Percentiles rank a stretch among this genome's conserved stretches.
Conservation (phyloP, 2,888 invertebrate species). For the Cheiracanthium punctorium region DNA sequence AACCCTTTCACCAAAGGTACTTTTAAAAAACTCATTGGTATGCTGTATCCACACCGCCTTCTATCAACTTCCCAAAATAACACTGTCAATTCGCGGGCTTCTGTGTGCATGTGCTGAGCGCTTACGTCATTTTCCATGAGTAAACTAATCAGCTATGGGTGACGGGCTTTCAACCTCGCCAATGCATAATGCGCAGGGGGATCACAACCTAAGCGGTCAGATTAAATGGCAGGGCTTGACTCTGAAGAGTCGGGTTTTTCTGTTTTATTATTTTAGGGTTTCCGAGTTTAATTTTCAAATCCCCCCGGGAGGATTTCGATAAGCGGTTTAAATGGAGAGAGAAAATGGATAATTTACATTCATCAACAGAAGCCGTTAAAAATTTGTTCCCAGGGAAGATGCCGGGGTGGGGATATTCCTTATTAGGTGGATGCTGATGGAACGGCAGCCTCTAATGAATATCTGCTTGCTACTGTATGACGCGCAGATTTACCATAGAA, state of each 20-base stretch:
- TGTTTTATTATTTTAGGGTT: not conserved
- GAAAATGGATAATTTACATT: not conserved
- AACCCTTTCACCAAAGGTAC: too few species aligned
- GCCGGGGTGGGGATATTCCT: too few species aligned
- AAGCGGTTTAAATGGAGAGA: constrained; percentile 5
- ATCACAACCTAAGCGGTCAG: not conserved
- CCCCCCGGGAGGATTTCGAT: not conserved
- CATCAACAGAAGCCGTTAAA: constrained; percentile 10
- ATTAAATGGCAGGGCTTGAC: constrained; percentile 14
- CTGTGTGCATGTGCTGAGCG: not conserved
- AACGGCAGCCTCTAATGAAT: too few species aligned
- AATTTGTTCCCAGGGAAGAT: not conserved
- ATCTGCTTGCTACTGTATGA: too few species aligned
- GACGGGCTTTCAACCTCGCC: constrained; percentile 28
- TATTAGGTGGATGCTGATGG: too few species aligned
- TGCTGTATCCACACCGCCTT: too few species aligned
- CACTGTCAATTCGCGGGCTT: not conserved
- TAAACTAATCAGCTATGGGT: constrained; percentile 46
- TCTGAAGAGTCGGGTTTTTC: not conserved
- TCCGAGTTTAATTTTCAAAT: constrained; percentile 9
- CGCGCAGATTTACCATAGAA: too few species aligned
- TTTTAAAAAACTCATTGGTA: too few species aligned
- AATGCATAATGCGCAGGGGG: constrained; percentile 5
- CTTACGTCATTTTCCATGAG: constrained; percentile 61
- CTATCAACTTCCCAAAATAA: not conserved